A percentile compares a stretch with the other conserved stretches of the same genome.
Conservation (phyloP, 2,797 vertebrate species). For the Hozukius guyotensis region DNA sequence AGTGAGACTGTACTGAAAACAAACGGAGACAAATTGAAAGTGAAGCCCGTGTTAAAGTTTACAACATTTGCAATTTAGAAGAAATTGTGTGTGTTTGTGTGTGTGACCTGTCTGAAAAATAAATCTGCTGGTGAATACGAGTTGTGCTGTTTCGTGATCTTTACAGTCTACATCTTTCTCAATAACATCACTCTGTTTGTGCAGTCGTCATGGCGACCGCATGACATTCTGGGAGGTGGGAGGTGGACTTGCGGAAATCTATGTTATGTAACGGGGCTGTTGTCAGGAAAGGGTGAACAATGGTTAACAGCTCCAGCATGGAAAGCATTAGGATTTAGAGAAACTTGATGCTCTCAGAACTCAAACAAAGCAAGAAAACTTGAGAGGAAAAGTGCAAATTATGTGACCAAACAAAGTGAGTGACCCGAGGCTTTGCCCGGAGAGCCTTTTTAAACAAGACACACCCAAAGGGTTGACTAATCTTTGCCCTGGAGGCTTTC, state of each 20-base stretch:
- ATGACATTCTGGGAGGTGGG: slow-evolving; percentile 46
- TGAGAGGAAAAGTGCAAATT: slow-evolving; percentile 17
- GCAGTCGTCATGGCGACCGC: slow-evolving; percentile 52
- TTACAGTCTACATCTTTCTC: slow-evolving; percentile 18
- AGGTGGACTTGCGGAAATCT: slow-evolving; percentile 44
- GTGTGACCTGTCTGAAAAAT: slow-evolving; percentile 65
- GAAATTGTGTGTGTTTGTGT: slow-evolving; percentile 32
- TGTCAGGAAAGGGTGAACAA: slow-evolving; percentile 77
- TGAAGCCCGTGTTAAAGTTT: slow-evolving; percentile 4
- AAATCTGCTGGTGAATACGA: slow-evolving; percentile 70
- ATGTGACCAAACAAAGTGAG: slow-evolving; percentile 7
- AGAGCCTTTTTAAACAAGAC: slow-evolving; percentile 44
- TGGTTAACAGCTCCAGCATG: slow-evolving; percentile 51
- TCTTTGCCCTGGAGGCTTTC: slow-evolving; percentile 58
- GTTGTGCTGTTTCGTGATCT: slow-evolving; percentile 36
- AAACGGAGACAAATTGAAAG: not conserved
- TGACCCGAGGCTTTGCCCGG: slow-evolving; percentile 25
- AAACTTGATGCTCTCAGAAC: not conserved
- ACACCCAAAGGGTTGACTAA: slow-evolving; percentile 71
- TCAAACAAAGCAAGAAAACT: not conserved
- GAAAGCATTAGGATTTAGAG: slow-evolving; percentile 41
- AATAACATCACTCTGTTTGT: slow-evolving; percentile 63
- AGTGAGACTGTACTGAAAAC: slow-evolving; percentile 37
- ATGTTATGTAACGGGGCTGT: slow-evolving; percentile 53
- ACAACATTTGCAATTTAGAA: slow-evolving; percentile 4